A percentile compares a stretch with the other conserved stretches of the same genome.
Conservation (phyloP, 2,113 vertebrate species). For the Tricholaema leucomelas region DNA sequence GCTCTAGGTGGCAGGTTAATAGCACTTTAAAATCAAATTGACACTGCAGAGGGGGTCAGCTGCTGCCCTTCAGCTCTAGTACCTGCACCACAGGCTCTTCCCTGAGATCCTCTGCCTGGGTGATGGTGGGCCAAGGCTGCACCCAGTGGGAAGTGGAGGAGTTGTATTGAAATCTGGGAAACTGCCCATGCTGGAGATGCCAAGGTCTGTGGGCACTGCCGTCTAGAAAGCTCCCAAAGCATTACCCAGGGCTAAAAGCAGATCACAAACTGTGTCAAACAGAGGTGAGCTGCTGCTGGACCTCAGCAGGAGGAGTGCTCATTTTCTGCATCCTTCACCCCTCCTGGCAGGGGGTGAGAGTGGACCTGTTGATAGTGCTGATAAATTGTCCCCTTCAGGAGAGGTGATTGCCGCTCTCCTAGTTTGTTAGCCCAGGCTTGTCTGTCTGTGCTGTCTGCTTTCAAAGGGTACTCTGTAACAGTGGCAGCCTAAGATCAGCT, state of each 20-base stretch:
- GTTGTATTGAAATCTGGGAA: neutral
- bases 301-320: neutral
- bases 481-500: neutral
- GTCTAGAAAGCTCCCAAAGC: neutral
- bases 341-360: neutral
- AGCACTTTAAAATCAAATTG: conserved; percentile 55
- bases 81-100: neutral
- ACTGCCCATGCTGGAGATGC: neutral
- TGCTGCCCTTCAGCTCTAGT: conserved; percentile 41
- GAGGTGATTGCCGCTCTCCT: conserved; percentile 8
- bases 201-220: neutral
- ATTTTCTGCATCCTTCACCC: conserved; percentile 27
- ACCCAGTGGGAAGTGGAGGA: neutral
- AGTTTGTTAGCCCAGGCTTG: neutral
- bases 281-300: neutral
- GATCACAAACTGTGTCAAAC: conserved; percentile 30
- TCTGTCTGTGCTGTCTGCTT: neutral
- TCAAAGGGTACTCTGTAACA: neutral
- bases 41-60: conserved; percentile 28
- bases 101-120: neutral
- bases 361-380: neutral
- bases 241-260: conserved; percentile 22
- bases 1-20: conserved; percentile 70
- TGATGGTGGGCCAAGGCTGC: accelerated
- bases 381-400: conserved; percentile 29